Conservation (phyloP, 2,113 vertebrate species). For the Scomber scombrus region DNA sequence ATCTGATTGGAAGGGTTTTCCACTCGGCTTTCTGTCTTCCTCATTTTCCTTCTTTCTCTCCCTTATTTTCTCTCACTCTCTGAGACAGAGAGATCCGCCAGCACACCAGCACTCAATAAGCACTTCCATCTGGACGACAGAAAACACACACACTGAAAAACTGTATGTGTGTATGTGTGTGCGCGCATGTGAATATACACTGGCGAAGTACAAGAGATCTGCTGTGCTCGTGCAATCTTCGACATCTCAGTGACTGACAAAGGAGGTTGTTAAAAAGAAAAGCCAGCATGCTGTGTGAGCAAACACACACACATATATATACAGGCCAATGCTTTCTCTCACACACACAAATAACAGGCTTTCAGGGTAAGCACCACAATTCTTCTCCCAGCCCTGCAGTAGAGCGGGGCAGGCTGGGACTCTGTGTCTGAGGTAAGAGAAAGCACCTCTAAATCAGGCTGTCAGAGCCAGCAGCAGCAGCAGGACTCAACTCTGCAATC, state of each 20-base stretch:
- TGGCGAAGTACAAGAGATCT: conserved; percentile 71
- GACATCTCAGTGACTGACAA: conserved; percentile 79
- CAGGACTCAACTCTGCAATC: conserved; percentile 48
- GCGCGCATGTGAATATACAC: conserved; percentile 46
- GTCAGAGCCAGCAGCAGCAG: conserved; percentile 63
- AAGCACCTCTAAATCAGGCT: conserved; percentile 75
- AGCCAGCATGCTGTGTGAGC: conserved; percentile 66
- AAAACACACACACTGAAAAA: conserved; percentile 38
- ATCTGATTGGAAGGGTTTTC: conserved; percentile 78
- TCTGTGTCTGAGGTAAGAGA: conserved; percentile 73
- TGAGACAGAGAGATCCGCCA: conserved; percentile 73
- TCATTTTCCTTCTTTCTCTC: conserved; percentile 40
- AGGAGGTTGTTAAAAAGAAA: conserved; percentile 76
- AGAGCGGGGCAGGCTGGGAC: conserved; percentile 62
- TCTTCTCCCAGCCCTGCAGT: conserved; percentile 67
- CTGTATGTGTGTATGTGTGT: conserved; percentile 14
- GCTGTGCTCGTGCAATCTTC: conserved; percentile 74
- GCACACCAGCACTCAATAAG: conserved; percentile 78
- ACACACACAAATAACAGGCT: conserved; percentile 74
- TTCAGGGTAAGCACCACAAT: conserved; percentile 75
- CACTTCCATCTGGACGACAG: conserved; percentile 79
- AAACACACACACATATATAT: conserved; percentile 66
- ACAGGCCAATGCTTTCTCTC: conserved; percentile 4
- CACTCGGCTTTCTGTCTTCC: conserved; percentile 61
- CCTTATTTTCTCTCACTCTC: conserved; percentile 55